These are phyloP conservation scores for Hystrix brachyura DNA, from an alignment of 2,113 vertebrate species.

Conservation along the genomic window DNA sequence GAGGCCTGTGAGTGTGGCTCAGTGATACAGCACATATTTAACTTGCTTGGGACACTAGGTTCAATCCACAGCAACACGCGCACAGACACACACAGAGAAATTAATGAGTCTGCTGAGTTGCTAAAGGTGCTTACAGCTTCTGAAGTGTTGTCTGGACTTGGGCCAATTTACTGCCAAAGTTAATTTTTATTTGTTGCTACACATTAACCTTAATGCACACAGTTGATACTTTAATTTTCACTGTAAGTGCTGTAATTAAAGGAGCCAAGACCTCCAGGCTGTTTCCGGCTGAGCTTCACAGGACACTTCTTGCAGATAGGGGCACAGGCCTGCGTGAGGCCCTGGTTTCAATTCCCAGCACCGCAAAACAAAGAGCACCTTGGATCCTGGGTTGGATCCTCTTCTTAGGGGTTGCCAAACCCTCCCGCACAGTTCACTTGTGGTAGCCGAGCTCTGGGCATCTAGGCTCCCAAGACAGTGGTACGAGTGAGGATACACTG, in stretches of 20 bases:
- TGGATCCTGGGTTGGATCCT: not conserved
- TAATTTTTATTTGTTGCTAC: not conserved
- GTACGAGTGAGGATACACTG: not conserved
- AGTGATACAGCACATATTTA: not conserved
- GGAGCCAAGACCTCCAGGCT: not conserved
- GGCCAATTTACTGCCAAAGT: not conserved
- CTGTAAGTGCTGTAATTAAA: not conserved
- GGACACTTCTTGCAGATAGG: not conserved
- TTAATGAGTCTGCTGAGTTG: not conserved
- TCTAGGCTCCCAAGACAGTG: not conserved
- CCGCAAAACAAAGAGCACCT: not conserved
- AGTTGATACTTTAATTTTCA: slow-evolving; percentile 19
- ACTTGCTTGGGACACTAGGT: not conserved
- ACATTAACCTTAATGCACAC: not conserved
- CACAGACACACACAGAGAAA: not conserved
- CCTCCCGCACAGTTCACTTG: not conserved
- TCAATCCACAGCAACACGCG: not conserved
- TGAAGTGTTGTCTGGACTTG: not conserved
- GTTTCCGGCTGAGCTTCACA: not conserved
- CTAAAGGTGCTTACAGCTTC: not conserved
- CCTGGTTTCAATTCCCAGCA: not conserved
- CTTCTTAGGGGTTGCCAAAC: not conserved
- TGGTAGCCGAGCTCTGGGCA: not conserved
- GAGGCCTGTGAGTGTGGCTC: not conserved
- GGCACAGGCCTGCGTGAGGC: not conserved